Evolutionary conservation across 2,888 invertebrate species (phyloP), one percentile per base, ranked within the genome.

Genomic region (Empis stercorea): DNA sequence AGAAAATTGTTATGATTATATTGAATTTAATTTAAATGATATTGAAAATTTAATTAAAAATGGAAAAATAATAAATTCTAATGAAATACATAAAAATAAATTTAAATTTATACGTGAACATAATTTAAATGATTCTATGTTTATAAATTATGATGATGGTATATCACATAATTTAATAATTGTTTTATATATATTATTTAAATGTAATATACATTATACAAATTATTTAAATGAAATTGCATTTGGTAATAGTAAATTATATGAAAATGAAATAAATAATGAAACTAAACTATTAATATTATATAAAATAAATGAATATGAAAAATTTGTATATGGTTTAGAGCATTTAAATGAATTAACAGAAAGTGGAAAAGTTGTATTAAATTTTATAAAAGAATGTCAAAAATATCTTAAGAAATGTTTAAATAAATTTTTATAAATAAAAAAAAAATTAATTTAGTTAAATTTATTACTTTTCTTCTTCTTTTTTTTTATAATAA

Each of bases 1-100:
- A 0, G 60, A 69, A 7, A 89, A 88, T 72, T 72, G 74, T 30
- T 70, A 84, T 56, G 85, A 87, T 65, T 75, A 69, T 61, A 74
- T 86, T 44, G 67, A 73, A 45, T 76, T 87, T 57, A 62, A 68
- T 30, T 72, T 79, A 57, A 67, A 71, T 36, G 74, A 76, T 56
- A 63, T 84, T 34, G 62, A 72, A 52, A 53, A 61, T 37, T 73
- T 72, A 54, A 59, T 75, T 2, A 58, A 60, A 36, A 42, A 51
- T 36, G 56, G 59, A n/a, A 58, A 70, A 17, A 57, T 58, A 5
- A 49, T 60, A 5, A 51, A 50, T 15, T 42, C 44, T 0, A 44
- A 66, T 1, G 66, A 62, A 44, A 61, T 75, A 50, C 75, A 76
- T 27, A 69, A 71, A 43, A 76, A 78, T 50, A 78, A 79, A 59